Conservation (phyloP, 2,113 vertebrate genomes). For the Himantopus leucocephalus region DNA sequence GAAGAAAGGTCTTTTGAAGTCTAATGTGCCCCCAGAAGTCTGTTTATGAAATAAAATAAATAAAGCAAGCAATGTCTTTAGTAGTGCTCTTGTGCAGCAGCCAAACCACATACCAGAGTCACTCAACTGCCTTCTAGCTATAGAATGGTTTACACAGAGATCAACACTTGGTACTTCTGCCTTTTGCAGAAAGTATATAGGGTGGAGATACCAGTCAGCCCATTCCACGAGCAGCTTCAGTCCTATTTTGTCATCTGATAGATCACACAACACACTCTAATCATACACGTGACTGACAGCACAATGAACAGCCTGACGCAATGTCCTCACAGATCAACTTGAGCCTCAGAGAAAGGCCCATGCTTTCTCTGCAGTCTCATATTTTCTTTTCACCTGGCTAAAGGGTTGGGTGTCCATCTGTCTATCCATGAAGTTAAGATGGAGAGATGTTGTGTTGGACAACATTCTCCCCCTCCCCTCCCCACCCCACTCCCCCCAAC, state of each 20-base stretch:
- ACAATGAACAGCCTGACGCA: background rate
- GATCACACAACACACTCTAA: background rate
- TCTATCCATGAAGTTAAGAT: background rate
- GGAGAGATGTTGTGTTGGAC: background rate
- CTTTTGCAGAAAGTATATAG: background rate
- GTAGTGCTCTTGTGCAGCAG: background rate
- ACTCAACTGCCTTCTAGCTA: background rate
- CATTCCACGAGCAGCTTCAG: background rate
- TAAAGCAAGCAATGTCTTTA: background rate
- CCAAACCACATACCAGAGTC: background rate
- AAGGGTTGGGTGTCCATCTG: background rate
- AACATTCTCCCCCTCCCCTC: background rate
- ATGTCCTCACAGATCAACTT: background rate
- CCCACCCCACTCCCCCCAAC: too few species aligned
- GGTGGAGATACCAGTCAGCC: background rate
- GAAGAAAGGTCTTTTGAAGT: slow-evolving; percentile 4
- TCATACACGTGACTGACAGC: fast-evolving
- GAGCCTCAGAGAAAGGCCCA: background rate
- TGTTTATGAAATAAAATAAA: slow-evolving; percentile 9
- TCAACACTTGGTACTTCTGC: background rate
- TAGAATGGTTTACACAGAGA: background rate
- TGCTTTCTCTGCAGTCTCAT: fast-evolving
- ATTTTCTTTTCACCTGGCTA: background rate
- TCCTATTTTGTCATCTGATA: background rate
- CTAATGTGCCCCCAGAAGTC: background rate